phyloP scores from a whole-genome alignment of 2,888 invertebrate genomes.

The Apeira syringaria region DNA sequence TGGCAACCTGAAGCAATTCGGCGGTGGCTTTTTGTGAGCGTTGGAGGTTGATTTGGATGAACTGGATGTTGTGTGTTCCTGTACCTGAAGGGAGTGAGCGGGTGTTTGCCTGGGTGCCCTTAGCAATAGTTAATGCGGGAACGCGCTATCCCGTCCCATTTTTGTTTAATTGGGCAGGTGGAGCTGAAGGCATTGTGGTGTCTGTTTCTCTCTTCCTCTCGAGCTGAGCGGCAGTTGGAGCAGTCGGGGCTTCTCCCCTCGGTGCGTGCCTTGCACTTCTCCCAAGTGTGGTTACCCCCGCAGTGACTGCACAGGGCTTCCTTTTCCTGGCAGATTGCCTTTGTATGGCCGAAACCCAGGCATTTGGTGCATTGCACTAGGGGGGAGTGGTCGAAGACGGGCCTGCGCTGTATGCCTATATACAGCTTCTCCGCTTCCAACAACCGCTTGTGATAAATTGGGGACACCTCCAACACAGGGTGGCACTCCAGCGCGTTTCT shows the following conservation, averaged over 20 bases:
- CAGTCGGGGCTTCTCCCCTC: not conserved
- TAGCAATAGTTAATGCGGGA: not conserved
- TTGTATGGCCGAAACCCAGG: not conserved
- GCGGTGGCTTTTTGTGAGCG: no score
- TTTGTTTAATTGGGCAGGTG: not conserved
- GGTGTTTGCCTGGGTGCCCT: not conserved
- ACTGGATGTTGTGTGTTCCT: no score
- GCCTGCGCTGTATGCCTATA: constrained; percentile 17
- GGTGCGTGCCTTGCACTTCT: not conserved
- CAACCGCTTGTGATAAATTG: constrained; percentile 5
- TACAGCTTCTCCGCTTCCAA: constrained; percentile 9
- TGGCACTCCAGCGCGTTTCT: constrained; percentile 19
- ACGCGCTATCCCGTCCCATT: constrained; percentile 2
- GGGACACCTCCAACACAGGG: constrained; percentile 18
- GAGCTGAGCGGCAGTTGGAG: not conserved
- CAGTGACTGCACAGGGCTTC: not conserved
- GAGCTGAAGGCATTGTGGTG: not conserved
- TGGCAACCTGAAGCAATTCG: no score
- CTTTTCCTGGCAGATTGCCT: not conserved
- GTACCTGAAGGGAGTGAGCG: no score
- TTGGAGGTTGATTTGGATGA: no score
- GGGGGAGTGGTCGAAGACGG: constrained; percentile 23
- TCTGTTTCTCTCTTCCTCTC: not conserved
- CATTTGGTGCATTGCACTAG: constrained; percentile 11
- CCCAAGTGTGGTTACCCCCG: not conserved